Evolutionary conservation across 1,140 invertebrate species (phyloP), one percentile per base, ranked within the genome.

Genomic region (Cotesia typhae): DNA sequence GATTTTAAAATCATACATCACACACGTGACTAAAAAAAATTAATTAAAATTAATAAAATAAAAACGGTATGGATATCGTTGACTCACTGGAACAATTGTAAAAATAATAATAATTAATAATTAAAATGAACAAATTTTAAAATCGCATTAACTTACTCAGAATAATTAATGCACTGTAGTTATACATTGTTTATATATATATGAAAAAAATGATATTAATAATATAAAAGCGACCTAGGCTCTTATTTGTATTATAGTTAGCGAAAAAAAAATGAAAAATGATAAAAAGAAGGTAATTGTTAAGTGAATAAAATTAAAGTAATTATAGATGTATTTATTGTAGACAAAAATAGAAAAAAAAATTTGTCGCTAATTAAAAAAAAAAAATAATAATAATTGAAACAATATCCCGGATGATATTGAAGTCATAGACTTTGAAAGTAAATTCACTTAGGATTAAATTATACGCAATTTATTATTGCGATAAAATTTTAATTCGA

Each of bases 1-100:
- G 85, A 87, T 86, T 72, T 55, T 52, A 35, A 64, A 71, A 64
- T 64, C 63, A 60, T 64, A 68, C 55, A 63, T 63, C 9, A 9
- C 17, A 20, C 28, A 7, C 57, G 2, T 35, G 20, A 6, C 57
- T 55, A 9, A n/a, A n/a, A 14, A 14, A 28, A 20, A 20, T 59
- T 9, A 7, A 28, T 20, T 28, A 20, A 47, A 47, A 9, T 47
- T 7, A 5, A 47, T 9, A 47, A 10, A 3, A 47, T 10, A 10
- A 47, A 6, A 47, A 47, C 28, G 28, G 41, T 47, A 10, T 47
- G 41, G 9, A 47, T 7, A 47, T 47, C 41, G 5, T 47, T 10
- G 41, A 47, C 9, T 47, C 41, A 47, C 6, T 47, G 41, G 41
- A 10, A 47, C 41, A 6, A 10, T 47, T 47, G 41, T 47, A 47